phyloP scores from a whole-genome alignment of 2,797 vertebrate genomes.

The Acanthurus leucopareius region DNA sequence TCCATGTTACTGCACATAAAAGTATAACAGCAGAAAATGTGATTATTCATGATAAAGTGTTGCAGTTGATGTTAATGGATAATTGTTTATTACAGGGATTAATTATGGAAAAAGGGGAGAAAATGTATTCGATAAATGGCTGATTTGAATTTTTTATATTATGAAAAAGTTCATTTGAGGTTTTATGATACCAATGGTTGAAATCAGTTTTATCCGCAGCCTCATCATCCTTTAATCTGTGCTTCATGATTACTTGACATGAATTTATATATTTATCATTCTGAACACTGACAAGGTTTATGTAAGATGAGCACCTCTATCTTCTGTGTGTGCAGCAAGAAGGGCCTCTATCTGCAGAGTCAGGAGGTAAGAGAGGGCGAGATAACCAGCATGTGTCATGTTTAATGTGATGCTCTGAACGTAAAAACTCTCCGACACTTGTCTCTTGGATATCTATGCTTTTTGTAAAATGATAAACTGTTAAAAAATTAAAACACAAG shows the following conservation, averaged over 20 bases:
- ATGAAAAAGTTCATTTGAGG: not conserved
- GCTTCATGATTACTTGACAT: not conserved
- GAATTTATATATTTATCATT: conserved; percentile 30
- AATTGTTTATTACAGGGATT: not conserved
- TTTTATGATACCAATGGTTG: not conserved
- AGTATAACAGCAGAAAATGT: not conserved
- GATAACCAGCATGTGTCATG: conserved; percentile 31
- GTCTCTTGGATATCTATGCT: not conserved
- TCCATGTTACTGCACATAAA: conserved; percentile 39
- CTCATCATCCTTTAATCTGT: conserved; percentile 3
- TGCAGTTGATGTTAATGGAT: not conserved
- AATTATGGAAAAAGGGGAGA: rapidly evolving
- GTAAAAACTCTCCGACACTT: not conserved
- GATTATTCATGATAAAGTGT: not conserved
- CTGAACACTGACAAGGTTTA: conserved; percentile 9
- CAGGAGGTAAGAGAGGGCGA: conserved; percentile 43
- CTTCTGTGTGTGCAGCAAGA: conserved; percentile 8
- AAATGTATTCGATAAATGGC: not conserved
- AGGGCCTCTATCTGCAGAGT: conserved; percentile 64
- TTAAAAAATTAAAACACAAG: not conserved
- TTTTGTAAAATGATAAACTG: not conserved
- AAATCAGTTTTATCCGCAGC: not conserved
- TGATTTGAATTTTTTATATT: not conserved
- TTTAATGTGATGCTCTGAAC: conserved; percentile 28
- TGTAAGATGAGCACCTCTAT: conserved; percentile 23